Evolutionary conservation across 2,797 vertebrate genomes (phyloP).

Genomic region (Sebastolobus altivelis): DNA sequence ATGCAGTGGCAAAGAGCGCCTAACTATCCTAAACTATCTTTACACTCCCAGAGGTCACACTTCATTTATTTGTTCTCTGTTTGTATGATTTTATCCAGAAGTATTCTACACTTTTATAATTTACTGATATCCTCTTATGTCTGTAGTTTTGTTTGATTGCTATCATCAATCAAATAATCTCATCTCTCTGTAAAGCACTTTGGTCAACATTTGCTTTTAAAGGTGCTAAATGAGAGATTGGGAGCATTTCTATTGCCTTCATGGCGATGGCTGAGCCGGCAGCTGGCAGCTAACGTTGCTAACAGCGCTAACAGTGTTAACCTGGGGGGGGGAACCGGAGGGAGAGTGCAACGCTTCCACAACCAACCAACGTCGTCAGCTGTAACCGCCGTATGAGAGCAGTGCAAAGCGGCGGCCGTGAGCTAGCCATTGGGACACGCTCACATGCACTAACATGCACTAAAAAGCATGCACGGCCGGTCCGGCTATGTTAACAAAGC

Average conservation of each 20-base stretch:
- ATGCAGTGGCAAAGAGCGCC: neutral
- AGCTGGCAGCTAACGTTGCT: neutral
- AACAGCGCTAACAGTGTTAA: neutral
- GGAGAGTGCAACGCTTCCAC: too few relatives aligned
- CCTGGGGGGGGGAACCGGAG: too few relatives aligned
- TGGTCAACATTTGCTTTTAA: neutral
- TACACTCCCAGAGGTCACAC: neutral
- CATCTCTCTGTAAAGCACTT: neutral
- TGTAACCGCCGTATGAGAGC: neutral
- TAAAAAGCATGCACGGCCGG: neutral
- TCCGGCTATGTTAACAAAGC: neutral
- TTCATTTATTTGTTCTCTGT: neutral
- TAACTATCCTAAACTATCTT: neutral
- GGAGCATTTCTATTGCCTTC: neutral
- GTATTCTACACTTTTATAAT: neutral
- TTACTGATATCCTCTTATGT: neutral
- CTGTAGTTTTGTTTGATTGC: neutral
- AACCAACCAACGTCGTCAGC: neutral
- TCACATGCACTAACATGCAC: neutral
- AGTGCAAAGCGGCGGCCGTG: too few relatives aligned
- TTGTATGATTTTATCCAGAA: neutral
- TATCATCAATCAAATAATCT: neutral
- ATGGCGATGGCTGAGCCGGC: neutral
- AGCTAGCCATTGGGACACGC: neutral
- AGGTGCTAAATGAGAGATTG: neutral